Percentiles rank a stretch among this genome's conserved stretches.
These are phyloP conservation scores for Mycetomoellerius zeteki DNA, from an alignment of 1,140 invertebrate species.

Conservation along the genomic window DNA sequence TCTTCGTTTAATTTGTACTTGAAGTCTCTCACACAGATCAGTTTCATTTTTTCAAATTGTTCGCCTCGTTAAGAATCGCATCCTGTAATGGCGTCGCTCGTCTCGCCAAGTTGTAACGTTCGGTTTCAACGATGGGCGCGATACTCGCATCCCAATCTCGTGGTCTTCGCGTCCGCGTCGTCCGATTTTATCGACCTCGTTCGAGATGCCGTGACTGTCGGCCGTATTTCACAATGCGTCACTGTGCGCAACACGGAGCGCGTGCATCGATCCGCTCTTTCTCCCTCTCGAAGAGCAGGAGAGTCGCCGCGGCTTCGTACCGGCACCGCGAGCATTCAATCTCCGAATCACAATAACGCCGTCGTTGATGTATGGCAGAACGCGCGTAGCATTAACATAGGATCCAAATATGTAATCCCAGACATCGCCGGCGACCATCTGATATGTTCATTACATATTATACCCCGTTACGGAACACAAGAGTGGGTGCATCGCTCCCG, in stretches of 20 bases:
- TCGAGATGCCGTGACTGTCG: conserved; percentile 65
- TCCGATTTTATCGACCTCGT: conserved; percentile 64
- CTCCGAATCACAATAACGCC: conserved; percentile 77
- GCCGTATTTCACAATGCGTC: conserved; percentile 73
- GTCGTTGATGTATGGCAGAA: conserved; percentile 73
- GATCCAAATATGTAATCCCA: conserved; percentile 78
- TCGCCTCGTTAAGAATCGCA: background rate
- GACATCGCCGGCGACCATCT: conserved; percentile 77
- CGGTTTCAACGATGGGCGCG: conserved; percentile 30
- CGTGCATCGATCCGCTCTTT: conserved; percentile 69
- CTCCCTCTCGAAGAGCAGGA: conserved; percentile 50
- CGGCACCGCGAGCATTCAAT: conserved; percentile 74
- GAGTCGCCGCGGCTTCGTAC: conserved; percentile 63
- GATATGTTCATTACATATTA: conserved; percentile 78
- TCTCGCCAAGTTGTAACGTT: conserved; percentile 21
- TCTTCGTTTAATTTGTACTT: background rate
- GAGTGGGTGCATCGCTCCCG: conserved; percentile 59
- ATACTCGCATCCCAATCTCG: conserved; percentile 47
- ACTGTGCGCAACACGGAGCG: conserved; percentile 61
- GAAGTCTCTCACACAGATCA: background rate
- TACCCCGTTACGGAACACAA: conserved; percentile 74
- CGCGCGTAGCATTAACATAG: conserved; percentile 76
- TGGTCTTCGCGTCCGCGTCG: conserved; percentile 39
- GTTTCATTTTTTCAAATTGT: background rate
- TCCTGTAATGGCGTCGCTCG: conserved; percentile 3